These are phyloP conservation scores for Troglohyphantes excavatus DNA, from an alignment of 2,888 invertebrate genomes.

Conservation along the genomic window DNA sequence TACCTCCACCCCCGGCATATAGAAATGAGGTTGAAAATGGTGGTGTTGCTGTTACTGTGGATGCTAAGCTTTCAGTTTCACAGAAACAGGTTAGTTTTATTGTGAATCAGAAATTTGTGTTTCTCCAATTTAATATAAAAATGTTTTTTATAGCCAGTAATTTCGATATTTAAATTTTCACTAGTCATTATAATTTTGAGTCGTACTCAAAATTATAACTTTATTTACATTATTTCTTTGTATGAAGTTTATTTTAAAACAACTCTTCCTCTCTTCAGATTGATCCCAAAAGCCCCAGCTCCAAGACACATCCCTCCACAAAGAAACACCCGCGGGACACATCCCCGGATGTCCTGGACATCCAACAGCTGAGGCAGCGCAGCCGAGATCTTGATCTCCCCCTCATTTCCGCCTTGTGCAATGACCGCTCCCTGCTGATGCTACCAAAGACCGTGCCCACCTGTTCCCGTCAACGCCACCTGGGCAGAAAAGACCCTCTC, in stretches of 20 bases:
- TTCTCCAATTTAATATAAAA: background rate
- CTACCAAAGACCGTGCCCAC: conserved; percentile 81
- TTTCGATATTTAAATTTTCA: background rate
- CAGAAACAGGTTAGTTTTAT: conserved; percentile 10
- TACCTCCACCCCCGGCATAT: conserved; percentile 78
- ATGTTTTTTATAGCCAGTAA: background rate
- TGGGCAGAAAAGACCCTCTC: conserved; percentile 66
- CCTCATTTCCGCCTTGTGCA: conserved; percentile 95
- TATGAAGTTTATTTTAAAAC: background rate
- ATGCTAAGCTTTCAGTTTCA: background rate
- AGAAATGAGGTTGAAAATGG: conserved; percentile 52
- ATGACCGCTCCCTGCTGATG: conserved; percentile 91
- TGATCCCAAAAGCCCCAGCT: background rate
- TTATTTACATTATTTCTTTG: too few species aligned
- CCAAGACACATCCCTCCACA: background rate
- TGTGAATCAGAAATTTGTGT: background rate
- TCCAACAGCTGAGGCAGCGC: conserved; percentile 92
- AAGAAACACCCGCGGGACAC: conserved; percentile 2
- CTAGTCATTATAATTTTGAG: too few species aligned
- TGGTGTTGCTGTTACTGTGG: background rate
- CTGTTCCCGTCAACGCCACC: conserved; percentile 76
- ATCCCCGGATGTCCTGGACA: conserved; percentile 84
- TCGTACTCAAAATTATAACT: too few species aligned
- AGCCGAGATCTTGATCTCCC: conserved; percentile 95
- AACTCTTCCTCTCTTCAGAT: background rate